Conservation (phyloP, 2,888 invertebrate species). For the Osmoderma eremita region DNA sequence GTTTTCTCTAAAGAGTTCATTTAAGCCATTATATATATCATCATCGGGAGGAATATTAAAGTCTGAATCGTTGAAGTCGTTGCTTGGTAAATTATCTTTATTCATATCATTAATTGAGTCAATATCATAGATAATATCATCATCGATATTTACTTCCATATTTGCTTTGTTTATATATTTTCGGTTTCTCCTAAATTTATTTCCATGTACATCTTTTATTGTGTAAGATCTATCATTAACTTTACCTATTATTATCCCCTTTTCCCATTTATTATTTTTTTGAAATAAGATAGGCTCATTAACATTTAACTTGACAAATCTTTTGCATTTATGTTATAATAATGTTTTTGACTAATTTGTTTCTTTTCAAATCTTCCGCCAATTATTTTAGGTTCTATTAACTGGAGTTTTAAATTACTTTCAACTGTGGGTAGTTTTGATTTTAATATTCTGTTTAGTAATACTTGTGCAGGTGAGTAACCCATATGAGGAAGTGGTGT, state of each 20-base stretch:
- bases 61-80: too few relatives aligned
- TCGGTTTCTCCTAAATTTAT: conserved; percentile 4
- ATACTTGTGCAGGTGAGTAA: not conserved
- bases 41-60: not conserved
- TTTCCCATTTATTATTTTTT: conserved; percentile 2
- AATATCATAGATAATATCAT: conserved; percentile 3
- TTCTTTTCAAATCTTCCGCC: conserved; percentile 6
- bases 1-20: not conserved
- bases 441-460: conserved; percentile 5
- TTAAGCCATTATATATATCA: not conserved
- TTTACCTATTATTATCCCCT: conserved; percentile 11
- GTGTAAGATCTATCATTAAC: not conserved
- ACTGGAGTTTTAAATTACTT: not conserved
- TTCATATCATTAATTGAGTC: conserved; percentile 7
- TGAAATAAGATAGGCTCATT: conserved; percentile 5
- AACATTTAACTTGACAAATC: not conserved
- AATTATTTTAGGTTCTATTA: not conserved
- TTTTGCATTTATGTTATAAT: conserved; percentile 1
- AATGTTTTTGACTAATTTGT: conserved; percentile 6
- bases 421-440: not conserved
- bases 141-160: conserved; percentile 8
- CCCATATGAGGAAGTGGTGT: not conserved
- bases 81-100: not conserved
- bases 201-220: conserved; percentile 8
- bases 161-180: conserved; percentile 9